Evolutionary conservation across 2,113 vertebrate species (phyloP).

Genomic region (Phalacrocorax brasilianus): DNA sequence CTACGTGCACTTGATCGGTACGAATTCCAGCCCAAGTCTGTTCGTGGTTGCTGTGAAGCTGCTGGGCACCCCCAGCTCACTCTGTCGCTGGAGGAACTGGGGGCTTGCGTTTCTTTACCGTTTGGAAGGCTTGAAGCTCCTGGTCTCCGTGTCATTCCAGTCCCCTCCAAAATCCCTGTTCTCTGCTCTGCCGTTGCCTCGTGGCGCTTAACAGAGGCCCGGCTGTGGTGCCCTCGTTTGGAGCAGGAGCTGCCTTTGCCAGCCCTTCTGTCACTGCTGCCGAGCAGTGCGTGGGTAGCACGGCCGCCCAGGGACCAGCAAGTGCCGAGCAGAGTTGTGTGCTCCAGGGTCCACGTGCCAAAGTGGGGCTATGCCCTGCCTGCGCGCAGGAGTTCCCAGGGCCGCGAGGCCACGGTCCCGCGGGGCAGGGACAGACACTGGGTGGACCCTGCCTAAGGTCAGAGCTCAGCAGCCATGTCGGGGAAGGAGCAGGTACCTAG

Average conservation of each 20-base stretch:
- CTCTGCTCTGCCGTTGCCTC: not conserved
- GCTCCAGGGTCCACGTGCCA: not conserved
- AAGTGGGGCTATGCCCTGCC: not conserved
- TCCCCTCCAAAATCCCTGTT: not conserved
- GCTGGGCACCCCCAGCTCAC: not conserved
- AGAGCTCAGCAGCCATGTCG: not conserved
- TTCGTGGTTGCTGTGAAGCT: too few relatives aligned
- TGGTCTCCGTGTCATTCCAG: not conserved
- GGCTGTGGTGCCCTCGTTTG: not conserved
- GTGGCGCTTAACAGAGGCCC: not conserved
- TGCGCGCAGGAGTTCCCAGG: not conserved
- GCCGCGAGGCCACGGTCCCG: not conserved
- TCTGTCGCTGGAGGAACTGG: not conserved
- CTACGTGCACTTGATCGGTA: not conserved
- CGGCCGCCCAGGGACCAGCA: not conserved
- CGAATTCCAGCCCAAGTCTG: not conserved
- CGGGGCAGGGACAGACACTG: not conserved
- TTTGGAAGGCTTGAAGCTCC: not conserved
- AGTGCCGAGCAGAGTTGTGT: not conserved
- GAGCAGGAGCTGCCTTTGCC: not conserved
- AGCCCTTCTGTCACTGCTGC: not conserved
- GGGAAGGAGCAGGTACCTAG: not conserved
- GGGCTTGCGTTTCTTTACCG: not conserved
- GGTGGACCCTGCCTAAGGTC: not conserved
- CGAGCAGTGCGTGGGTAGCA: not conserved